Conservation (phyloP, 2,113 vertebrate genomes). For the Trinectes maculatus region DNA sequence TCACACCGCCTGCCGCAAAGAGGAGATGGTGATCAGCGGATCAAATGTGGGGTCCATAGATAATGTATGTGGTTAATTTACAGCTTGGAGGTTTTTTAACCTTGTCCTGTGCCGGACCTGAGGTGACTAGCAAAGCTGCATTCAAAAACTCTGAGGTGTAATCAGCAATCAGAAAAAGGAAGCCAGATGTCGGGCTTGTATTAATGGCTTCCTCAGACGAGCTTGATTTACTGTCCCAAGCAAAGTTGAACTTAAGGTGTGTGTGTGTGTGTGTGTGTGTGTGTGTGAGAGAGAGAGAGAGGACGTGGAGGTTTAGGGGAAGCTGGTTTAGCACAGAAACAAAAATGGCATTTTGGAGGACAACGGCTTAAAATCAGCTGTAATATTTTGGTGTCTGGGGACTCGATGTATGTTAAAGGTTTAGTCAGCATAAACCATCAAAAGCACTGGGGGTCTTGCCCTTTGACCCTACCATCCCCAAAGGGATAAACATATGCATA, state of each 20-base stretch:
- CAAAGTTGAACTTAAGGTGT: constrained; percentile 46
- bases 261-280: constrained; percentile 23
- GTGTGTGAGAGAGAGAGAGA: constrained; percentile 16
- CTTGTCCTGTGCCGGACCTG: constrained; percentile 49
- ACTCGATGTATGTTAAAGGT: not conserved
- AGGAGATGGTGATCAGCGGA: constrained; percentile 56
- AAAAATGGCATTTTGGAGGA: constrained; percentile 52
- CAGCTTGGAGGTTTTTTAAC: constrained; percentile 63
- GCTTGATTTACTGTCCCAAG: constrained; percentile 66
- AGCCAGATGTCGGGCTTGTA: constrained; percentile 66
- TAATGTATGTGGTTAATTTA: constrained; percentile 76
- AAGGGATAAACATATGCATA: not conserved
- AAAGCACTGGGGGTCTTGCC: not conserved
- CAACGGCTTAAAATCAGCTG: constrained; percentile 28
- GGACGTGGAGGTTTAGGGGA: constrained; percentile 11
- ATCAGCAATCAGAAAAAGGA: constrained; percentile 78
- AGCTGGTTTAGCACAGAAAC: constrained; percentile 25
- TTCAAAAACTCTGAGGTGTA: constrained; percentile 71
- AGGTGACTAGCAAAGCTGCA: constrained; percentile 48
- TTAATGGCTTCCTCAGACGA: constrained; percentile 65
- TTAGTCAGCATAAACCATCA: constrained; percentile 14
- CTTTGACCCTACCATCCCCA: constrained; percentile 18
- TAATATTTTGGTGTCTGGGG: not conserved
- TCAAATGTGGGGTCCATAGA: constrained; percentile 48
- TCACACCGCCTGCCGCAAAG: constrained; percentile 42